phyloP scores from a whole-genome alignment of 2,113 vertebrate genomes.

The Festucalex cinctus region DNA sequence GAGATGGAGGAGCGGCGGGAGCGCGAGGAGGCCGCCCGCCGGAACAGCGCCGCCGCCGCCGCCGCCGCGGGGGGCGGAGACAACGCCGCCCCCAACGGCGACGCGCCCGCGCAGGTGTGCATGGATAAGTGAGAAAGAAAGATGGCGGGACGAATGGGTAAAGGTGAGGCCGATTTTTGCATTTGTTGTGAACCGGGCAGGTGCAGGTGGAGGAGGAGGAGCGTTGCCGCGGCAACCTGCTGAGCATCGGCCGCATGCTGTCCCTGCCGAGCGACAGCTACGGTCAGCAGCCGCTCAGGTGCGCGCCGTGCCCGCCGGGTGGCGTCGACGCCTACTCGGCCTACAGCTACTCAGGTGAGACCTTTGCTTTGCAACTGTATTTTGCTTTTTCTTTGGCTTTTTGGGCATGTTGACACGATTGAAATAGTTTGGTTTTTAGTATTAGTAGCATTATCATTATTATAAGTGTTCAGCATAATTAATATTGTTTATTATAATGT shows the following conservation, averaged over 20 bases:
- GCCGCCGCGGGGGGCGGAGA: slow-evolving; percentile 40
- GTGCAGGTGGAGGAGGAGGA: slow-evolving; percentile 66
- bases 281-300: slow-evolving; percentile 75
- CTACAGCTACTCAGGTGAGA: slow-evolving; percentile 66
- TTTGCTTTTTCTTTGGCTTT: neutral
- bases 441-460: no score
- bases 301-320: slow-evolving; percentile 70
- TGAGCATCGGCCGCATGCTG: slow-evolving; percentile 82
- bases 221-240: slow-evolving; percentile 71
- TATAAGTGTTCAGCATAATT: no score
- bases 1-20: slow-evolving; percentile 86
- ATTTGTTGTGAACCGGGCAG: slow-evolving; percentile 26
- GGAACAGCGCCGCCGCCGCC: slow-evolving; percentile 20
- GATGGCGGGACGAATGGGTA: slow-evolving; percentile 16
- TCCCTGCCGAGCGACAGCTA: slow-evolving; percentile 93
- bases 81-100: neutral
- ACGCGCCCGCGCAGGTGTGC: slow-evolving; percentile 62
- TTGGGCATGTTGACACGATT: neutral
- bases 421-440: no score
- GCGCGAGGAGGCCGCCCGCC: slow-evolving; percentile 74
- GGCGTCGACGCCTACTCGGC: slow-evolving; percentile 48
- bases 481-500: no score
- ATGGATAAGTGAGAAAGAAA: no score
- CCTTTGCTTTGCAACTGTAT: accelerated
- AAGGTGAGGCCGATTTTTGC: neutral